phyloP scores from a whole-genome alignment of 1,140 invertebrate genomes.

The Drosophila watanabei region DNA sequence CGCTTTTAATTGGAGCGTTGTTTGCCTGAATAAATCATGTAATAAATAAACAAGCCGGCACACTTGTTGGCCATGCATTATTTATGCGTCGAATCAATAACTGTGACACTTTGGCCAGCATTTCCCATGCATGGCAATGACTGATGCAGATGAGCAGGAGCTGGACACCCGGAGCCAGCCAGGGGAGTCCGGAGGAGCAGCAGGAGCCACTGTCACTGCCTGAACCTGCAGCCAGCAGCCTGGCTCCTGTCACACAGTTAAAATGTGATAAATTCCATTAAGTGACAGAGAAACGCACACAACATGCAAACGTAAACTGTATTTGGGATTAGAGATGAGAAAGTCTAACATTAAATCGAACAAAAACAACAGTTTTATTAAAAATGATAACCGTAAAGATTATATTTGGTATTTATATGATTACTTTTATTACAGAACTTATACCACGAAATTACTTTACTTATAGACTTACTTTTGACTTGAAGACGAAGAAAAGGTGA shows the following conservation, averaged over 20 bases:
- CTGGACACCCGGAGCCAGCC: conserved; percentile 42
- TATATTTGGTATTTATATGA: no score
- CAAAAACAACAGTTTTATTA: background rate
- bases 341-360: background rate
- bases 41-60: conserved; percentile 73
- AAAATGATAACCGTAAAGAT: no score
- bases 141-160: conserved; percentile 36
- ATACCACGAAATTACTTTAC: background rate
- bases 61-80: conserved; percentile 75
- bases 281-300: conserved; percentile 68
- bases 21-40: conserved; percentile 62
- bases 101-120: conserved; percentile 70
- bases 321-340: conserved; percentile 37
- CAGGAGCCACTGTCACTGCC: conserved; percentile 15
- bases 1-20: conserved; percentile 46
- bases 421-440: no score
- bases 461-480: no score
- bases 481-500: background rate
- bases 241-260: conserved; percentile 78
- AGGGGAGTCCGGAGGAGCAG: conserved; percentile 7
- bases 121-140: conserved; percentile 66
- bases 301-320: conserved; percentile 49
- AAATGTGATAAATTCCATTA: conserved; percentile 84
- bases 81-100: conserved; percentile 75
- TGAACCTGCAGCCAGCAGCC: conserved; percentile 58